Percentiles rank a stretch among this genome's conserved stretches.
phyloP scores from a whole-genome alignment of 2,888 invertebrate species.

The Acanthosepion esculentum region DNA sequence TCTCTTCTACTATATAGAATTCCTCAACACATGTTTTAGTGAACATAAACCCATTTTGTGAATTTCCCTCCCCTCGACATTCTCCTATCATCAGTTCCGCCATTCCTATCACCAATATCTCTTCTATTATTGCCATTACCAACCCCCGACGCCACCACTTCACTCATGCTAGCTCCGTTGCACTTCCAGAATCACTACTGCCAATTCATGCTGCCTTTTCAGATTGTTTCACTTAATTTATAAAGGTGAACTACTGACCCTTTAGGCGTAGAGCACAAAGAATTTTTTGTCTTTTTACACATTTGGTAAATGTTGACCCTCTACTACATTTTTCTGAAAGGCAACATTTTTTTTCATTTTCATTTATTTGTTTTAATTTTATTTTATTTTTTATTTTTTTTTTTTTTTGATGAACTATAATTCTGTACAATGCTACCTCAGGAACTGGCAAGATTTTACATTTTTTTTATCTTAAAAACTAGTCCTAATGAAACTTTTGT shows the following conservation, averaged over 20 bases:
- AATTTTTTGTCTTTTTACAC: background rate
- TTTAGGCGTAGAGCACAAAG: background rate
- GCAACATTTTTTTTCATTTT: background rate
- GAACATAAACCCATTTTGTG: slow-evolving; percentile 1
- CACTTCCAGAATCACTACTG: background rate
- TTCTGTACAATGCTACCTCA: too few relatives aligned
- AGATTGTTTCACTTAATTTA: background rate
- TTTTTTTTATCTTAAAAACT: too few relatives aligned
- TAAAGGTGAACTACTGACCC: background rate
- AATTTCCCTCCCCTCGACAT: background rate
- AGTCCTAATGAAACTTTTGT: too few relatives aligned
- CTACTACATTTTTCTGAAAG: background rate
- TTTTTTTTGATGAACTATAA: too few relatives aligned
- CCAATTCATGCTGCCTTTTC: background rate
- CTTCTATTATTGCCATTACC: background rate
- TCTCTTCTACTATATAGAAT: background rate
- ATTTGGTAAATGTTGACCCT: slow-evolving; percentile 33
- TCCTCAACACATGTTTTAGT: background rate
- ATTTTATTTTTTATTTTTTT: too few relatives aligned
- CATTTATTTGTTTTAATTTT: background rate
- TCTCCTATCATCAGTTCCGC: background rate
- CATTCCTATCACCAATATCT: background rate
- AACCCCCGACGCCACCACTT: background rate
- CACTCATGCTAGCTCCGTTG: background rate
- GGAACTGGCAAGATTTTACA: too few relatives aligned